Percentiles rank a stretch among this genome's conserved stretches.
These are phyloP conservation scores for Progne subis DNA, from an alignment of 2,113 vertebrate species.

Conservation along the genomic window DNA sequence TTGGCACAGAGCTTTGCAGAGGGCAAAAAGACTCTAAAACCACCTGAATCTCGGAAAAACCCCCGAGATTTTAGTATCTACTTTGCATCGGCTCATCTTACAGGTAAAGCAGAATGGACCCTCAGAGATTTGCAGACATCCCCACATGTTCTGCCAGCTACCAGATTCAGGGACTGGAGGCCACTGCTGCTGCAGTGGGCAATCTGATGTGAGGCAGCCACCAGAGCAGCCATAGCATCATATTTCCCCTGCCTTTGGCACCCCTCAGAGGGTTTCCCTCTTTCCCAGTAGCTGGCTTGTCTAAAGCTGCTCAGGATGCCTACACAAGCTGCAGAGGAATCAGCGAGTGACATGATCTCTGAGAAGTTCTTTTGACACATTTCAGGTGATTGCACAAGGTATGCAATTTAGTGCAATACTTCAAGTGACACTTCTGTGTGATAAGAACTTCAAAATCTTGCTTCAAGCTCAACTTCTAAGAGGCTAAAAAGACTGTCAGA, in stretches of 20 bases:
- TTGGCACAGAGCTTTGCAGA: too few species aligned
- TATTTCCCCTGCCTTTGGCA: neutral
- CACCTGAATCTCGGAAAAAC: too few species aligned
- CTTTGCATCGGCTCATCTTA: neutral
- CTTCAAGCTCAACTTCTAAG: neutral
- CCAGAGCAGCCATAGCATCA: fast-evolving
- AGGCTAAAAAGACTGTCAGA: neutral
- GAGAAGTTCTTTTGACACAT: neutral
- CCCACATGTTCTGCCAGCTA: neutral
- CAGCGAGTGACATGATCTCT: fast-evolving
- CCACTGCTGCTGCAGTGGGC: neutral
- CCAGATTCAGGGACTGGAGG: neutral
- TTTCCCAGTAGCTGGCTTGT: neutral
- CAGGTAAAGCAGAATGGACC: neutral
- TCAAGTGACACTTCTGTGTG: neutral
- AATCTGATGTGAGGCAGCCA: neutral
- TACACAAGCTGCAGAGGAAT: neutral
- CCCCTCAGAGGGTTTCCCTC: neutral
- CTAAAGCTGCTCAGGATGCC: neutral
- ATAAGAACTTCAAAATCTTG: neutral
- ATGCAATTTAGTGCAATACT: neutral
- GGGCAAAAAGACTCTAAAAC: too few species aligned
- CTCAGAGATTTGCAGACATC: neutral
- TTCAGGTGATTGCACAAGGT: neutral
- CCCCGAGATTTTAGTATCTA: too few species aligned